Base-by-base conservation (phyloP, 2,888 invertebrate species). In the Adelphocoris suturalis region DNA sequence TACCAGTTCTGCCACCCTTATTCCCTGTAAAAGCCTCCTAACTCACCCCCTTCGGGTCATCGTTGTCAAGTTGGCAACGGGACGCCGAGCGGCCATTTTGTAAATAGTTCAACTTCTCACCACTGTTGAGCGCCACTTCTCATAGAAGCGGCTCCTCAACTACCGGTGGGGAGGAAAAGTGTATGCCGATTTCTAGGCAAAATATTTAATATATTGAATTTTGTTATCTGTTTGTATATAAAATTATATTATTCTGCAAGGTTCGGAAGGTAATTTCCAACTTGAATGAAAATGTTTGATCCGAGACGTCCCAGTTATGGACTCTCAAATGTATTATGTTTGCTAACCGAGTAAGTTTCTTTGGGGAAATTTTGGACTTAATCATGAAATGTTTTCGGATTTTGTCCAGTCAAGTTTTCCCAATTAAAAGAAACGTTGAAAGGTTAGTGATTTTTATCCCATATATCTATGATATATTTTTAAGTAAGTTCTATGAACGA, bases 1-100 rank as follows among this genome's bases (percentile, higher is more conserved):
- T 99, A 99, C 94, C 99, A 99, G 94, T 99, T 99, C 94, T 99
- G 99, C 93, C 97, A 97, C 93, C 98, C 98, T 23, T 99, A 99
- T 94, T 96, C 96, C 93, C 95, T 97, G 93, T 98, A 96, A 95
- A 93, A 87, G 3, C 88, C 86, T 88, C 52, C 19, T 27, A 11
- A 87, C 52, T 28, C 55, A 78, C 76, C n/a, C 16, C 86, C n/a
- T 28, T 84, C 91, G 91, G 90, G 91, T 84, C 86, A 87, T 75
- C 47, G 28, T 55, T 57, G 86, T 84, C 86, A 86, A 27, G 86
- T 86, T 86, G 86, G 86, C 86, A 88, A 88, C 76, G 37, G 4
- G 12, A 12, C 88, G 27, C 5, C 16, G 80, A 88, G 48, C 47
- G 47, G 47, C 0, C 48, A 27, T 52, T 23, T 90, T 91, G 89